Conservation (phyloP, 2,888 invertebrate genomes). For the Chydorus sphaericus region DNA sequence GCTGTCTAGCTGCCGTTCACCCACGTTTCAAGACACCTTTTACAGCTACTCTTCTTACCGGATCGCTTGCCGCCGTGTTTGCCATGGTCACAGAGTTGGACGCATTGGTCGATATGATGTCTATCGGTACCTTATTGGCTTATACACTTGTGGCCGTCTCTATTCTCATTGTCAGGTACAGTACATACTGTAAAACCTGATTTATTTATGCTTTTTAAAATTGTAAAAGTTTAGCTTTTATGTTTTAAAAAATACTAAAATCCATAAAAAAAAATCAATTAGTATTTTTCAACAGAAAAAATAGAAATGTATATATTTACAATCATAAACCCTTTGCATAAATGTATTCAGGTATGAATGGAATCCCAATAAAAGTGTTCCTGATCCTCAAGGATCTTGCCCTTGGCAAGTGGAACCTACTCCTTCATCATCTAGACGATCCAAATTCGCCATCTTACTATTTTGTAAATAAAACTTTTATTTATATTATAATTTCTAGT, state of each 20-base stretch:
- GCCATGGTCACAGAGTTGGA: constrained; percentile 31
- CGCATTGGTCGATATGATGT: constrained; percentile 35
- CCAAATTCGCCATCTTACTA: not conserved
- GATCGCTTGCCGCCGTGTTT: constrained; percentile 23
- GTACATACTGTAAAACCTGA: not conserved
- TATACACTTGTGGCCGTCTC: constrained; percentile 34
- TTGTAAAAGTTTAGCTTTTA: not conserved
- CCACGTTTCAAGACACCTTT: constrained; percentile 33
- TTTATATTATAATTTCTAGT: not conserved
- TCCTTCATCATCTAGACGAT: not conserved
- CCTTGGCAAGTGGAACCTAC: not conserved
- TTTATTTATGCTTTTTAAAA: not conserved
- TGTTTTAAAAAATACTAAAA: not conserved
- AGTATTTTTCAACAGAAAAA: not conserved
- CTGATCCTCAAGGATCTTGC: not conserved
- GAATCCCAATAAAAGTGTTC: not conserved
- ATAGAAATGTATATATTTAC: not conserved
- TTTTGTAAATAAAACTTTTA: not conserved
- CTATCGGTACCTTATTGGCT: constrained; percentile 30
- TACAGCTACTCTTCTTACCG: constrained; percentile 27
- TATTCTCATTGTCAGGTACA: constrained; percentile 20
- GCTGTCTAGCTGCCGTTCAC: constrained; percentile 29
- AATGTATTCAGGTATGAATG: not conserved
- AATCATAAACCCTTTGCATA: not conserved
- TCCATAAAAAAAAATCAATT: no score